These are phyloP conservation scores for Atherinomorus stipes DNA, from an alignment of 2,113 vertebrate genomes.

Conservation along the genomic window DNA sequence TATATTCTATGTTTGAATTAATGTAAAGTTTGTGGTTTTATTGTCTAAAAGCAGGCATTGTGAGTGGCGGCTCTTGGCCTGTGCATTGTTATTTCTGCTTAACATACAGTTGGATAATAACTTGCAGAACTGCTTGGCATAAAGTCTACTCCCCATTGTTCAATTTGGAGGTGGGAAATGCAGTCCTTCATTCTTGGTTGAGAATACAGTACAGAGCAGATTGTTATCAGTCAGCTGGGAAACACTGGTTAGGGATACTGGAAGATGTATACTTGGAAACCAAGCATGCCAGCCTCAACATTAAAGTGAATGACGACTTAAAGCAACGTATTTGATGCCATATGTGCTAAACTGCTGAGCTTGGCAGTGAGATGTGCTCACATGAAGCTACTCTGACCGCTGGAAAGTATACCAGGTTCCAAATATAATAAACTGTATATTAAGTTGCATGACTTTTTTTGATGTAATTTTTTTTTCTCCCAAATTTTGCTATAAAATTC, in stretches of 20 bases:
- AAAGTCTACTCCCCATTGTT: constrained; percentile 47
- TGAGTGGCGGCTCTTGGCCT: constrained; percentile 13
- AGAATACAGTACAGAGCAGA: constrained; percentile 61
- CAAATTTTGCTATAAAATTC: too few species aligned
- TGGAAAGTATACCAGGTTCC: too few species aligned
- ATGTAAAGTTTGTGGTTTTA: constrained; percentile 17
- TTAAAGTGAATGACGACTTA: constrained; percentile 72
- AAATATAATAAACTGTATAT: too few species aligned
- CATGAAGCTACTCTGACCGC: too few species aligned
- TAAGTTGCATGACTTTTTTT: too few species aligned
- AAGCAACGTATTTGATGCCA: constrained; percentile 67
- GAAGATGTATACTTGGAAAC: constrained; percentile 12
- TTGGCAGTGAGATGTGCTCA: constrained; percentile 31
- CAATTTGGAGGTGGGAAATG: constrained; percentile 17
- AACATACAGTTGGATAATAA: constrained; percentile 19
- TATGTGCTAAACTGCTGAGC: constrained; percentile 62
- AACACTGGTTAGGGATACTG: constrained; percentile 16
- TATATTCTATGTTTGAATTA: constrained; percentile 23
- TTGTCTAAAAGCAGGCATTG: constrained; percentile 20
- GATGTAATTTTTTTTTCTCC: too few species aligned
- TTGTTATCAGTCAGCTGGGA: constrained; percentile 45
- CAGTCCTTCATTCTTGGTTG: constrained; percentile 27
- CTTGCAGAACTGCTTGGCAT: constrained; percentile 15
- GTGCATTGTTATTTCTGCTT: constrained; percentile 62
- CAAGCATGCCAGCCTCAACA: constrained; percentile 44